Conservation (phyloP, 2,113 vertebrate species). For the Onychostruthus taczanowskii region DNA sequence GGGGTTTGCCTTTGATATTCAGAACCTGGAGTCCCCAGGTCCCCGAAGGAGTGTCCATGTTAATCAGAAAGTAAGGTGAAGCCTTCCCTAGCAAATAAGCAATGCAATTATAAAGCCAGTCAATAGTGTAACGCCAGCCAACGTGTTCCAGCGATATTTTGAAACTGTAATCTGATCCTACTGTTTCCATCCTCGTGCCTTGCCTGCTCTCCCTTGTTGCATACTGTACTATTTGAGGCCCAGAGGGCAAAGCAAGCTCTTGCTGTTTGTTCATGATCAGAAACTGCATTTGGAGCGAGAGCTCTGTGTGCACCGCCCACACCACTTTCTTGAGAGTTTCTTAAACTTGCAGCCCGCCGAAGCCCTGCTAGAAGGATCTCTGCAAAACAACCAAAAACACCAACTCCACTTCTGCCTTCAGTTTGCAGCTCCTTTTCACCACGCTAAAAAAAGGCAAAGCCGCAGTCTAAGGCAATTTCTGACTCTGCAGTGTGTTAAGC, state of each 20-base stretch:
- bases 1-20: neutral
- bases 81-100: constrained; percentile 74
- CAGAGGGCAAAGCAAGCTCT: constrained; percentile 61
- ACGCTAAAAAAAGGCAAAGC: neutral
- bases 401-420: neutral
- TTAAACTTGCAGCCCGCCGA: neutral
- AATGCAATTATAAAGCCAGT: constrained; percentile 76
- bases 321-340: constrained; percentile 22
- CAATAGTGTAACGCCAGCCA: constrained; percentile 67
- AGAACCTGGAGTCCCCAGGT: neutral
- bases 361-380: neutral
- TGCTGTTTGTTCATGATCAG: constrained; percentile 67
- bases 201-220: constrained; percentile 69
- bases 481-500: neutral
- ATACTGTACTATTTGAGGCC: constrained; percentile 71
- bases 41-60: constrained; percentile 57
- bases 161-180: constrained; percentile 80
- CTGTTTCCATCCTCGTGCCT: constrained; percentile 69
- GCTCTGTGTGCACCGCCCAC: neutral
- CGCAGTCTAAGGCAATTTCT: constrained; percentile 3
- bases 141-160: constrained; percentile 67
- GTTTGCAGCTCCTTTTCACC: neutral
- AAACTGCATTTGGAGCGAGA: constrained; percentile 16
- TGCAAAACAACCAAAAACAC: neutral
- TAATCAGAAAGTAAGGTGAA: constrained; percentile 76